These are phyloP conservation scores for Corbicula japonica DNA, from an alignment of 2,888 invertebrate species.

Conservation along the genomic window DNA sequence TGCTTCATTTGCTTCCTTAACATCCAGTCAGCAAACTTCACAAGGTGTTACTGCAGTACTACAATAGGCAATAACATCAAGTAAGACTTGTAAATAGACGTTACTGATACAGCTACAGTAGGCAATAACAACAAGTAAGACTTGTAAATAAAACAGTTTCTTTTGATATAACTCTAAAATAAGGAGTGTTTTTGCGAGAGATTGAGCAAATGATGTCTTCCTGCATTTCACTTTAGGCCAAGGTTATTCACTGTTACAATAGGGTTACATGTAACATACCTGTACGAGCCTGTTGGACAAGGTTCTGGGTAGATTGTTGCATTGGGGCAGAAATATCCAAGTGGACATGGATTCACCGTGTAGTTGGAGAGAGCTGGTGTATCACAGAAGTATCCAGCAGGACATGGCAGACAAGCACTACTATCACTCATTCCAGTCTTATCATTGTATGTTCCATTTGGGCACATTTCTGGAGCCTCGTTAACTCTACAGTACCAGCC, in stretches of 20 bases:
- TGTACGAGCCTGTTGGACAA: constrained; percentile 84
- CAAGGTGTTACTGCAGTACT: no score
- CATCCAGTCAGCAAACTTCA: no score
- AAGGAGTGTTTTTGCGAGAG: no score
- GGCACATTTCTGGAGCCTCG: constrained; percentile 71
- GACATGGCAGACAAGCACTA: constrained; percentile 81
- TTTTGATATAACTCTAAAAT: no score
- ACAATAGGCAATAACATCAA: no score
- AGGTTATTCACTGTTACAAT: not conserved
- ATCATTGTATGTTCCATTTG: constrained; percentile 78
- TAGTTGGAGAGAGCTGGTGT: constrained; percentile 78
- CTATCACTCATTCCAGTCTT: constrained; percentile 73
- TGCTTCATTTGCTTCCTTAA: no score
- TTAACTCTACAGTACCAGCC: constrained; percentile 82
- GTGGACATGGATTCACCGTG: constrained; percentile 80
- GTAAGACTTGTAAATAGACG: no score
- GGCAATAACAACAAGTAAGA: no score
- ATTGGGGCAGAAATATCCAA: constrained; percentile 83
- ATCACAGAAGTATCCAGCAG: constrained; percentile 83
- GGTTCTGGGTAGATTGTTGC: constrained; percentile 77
- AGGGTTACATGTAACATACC: constrained; percentile 68
- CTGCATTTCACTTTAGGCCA: no score
- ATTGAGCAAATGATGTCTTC: no score
- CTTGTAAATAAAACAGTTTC: no score
- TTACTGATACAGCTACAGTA: no score